Evolutionary conservation across 2,888 invertebrate genomes (phyloP), one percentile per base, ranked within the genome.

Genomic region (Drosophila acutilabella): DNA sequence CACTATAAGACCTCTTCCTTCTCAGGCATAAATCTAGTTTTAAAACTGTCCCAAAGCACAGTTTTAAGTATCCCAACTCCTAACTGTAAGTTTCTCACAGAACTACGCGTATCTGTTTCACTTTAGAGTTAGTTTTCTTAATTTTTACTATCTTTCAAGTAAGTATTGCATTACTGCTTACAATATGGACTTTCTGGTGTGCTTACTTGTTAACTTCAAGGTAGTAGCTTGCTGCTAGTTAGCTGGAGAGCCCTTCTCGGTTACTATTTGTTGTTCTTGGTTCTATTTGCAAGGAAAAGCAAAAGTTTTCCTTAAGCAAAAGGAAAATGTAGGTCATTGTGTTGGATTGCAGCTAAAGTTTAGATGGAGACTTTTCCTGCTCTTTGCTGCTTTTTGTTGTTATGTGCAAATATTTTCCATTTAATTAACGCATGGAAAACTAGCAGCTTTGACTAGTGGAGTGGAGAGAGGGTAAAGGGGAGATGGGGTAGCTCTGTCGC

Each of bases 341-440:
- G 74, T 80, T 71, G 70, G 69, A 70, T 74, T 73, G 83, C 86
- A 83, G 74, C 40, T 56, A 36, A 80, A 78, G 50, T 74, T 77
- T 70, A 48, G 57, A 41, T 53, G 45, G 40, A 16, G n/a, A 14
- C 11, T 23, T 10, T 10, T n/a, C 40, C 16, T 41, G 20, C 30
- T n/a, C 14, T 51, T 16, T 13, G 20, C 18, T 23, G 8, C 23
- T 33, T 38, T 58, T 50, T 44, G 60, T 74, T 68, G 77, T 74
- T 78, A 64, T 77, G 74, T 83, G 83, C 77, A 85, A 88, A 88
- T 85, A 88, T 85, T 88, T 85, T 82, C 79, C 85, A 80, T 85
- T 85, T 85, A 85, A 85, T 85, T 88, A 85, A 88, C 82, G 84
- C 80, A 80, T 82, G 80, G 61, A 71, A 30, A 85, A 76, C 74